phyloP scores from a whole-genome alignment of 2,797 vertebrate species.

The Enteromius radiatus region DNA sequence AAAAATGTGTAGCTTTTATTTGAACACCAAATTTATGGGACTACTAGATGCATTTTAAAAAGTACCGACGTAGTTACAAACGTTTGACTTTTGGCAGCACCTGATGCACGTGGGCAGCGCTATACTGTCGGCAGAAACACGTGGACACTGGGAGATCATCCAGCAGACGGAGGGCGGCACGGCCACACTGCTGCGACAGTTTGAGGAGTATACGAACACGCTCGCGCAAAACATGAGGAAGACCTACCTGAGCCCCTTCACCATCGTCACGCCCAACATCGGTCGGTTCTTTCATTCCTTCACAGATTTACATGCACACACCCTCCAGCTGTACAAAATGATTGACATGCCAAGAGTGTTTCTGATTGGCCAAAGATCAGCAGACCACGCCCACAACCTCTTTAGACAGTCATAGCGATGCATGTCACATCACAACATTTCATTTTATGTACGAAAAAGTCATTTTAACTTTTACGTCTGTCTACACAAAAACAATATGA shows the following conservation, averaged over 20 bases:
- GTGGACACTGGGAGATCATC: conserved; percentile 92
- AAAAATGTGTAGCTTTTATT: background rate
- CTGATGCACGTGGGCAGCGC: conserved; percentile 90
- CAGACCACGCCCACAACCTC: background rate
- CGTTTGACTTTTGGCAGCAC: conserved; percentile 80
- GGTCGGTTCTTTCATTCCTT: conserved; percentile 69
- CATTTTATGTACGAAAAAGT: too few relatives aligned
- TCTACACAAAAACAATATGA: too few relatives aligned
- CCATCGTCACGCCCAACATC: conserved; percentile 94
- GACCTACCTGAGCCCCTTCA: conserved; percentile 97
- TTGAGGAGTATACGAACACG: conserved; percentile 89
- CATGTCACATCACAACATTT: too few relatives aligned
- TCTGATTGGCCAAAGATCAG: background rate
- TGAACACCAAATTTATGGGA: background rate
- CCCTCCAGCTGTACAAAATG: background rate
- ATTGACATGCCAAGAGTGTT: background rate
- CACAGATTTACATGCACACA: background rate
- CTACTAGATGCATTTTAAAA: background rate
- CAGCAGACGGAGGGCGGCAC: conserved; percentile 92
- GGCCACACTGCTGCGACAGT: conserved; percentile 85
- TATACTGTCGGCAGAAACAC: conserved; percentile 86
- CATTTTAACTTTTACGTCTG: too few relatives aligned
- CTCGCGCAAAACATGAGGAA: conserved; percentile 96
- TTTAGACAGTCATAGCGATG: background rate
- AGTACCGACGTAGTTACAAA: background rate